phyloP scores from a whole-genome alignment of 2,797 vertebrate species.

The Stomatorhinus walkeri region DNA sequence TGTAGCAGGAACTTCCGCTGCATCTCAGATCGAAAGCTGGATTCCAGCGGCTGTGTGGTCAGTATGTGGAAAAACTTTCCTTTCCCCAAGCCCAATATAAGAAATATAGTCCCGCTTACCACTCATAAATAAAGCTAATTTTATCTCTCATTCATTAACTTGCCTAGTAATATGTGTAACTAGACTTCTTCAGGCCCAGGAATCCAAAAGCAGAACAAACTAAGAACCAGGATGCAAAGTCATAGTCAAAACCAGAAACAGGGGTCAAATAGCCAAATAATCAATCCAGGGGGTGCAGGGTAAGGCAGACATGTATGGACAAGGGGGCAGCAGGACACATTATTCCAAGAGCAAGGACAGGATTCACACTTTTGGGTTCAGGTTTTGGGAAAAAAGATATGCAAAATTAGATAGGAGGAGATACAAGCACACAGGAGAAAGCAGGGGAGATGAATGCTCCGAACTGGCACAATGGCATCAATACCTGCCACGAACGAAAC shows the following conservation, averaged over 20 bases:
- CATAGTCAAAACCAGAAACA: neutral
- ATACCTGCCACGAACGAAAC: neutral
- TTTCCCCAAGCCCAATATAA: slow-evolving; percentile 11
- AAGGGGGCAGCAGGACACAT: neutral
- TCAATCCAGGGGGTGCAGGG: neutral
- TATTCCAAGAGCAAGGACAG: neutral
- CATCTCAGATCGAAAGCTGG: slow-evolving; percentile 91
- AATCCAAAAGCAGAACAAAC: neutral
- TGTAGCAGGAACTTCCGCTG: slow-evolving; percentile 97
- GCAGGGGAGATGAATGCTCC: neutral
- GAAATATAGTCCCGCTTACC: slow-evolving; percentile 45
- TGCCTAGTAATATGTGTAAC: neutral
- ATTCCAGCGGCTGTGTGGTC: slow-evolving; percentile 93
- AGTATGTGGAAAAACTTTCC: slow-evolving; percentile 38
- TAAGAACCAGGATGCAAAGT: neutral
- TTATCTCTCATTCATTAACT: slow-evolving; percentile 19
- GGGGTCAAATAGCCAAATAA: neutral
- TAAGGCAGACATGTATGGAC: neutral
- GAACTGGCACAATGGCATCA: neutral
- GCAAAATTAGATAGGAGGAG: neutral
- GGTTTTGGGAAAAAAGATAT: neutral
- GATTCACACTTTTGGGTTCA: neutral
- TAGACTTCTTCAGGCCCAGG: neutral
- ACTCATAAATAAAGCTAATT: slow-evolving; percentile 52
- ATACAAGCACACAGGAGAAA: neutral